Evolutionary conservation across 2,797 vertebrate species (phyloP).

Genomic region (Catamblyrhynchus diadema): DNA sequence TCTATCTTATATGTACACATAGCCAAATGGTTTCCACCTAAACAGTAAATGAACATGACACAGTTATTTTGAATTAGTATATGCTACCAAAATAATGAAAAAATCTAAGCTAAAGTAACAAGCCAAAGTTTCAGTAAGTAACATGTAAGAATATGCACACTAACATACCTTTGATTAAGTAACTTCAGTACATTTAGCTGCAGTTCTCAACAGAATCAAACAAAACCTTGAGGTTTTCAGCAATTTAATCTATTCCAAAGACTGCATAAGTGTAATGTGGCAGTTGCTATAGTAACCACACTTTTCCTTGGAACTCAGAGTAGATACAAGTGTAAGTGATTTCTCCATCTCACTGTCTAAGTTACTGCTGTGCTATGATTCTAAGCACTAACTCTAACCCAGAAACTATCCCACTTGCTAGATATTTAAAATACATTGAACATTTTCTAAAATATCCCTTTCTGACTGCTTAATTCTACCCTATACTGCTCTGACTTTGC

Average conservation of each 20-base stretch:
- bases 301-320: conserved; percentile 17
- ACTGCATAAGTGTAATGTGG: conserved; percentile 45
- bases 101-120: neutral
- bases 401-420: neutral
- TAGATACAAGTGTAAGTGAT: neutral
- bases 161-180: conserved; percentile 34
- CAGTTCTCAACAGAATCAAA: conserved; percentile 30
- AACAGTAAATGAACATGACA: conserved; percentile 31
- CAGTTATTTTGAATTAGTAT: neutral
- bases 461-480: neutral
- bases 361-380: neutral
- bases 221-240: conserved; percentile 34
- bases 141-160: neutral
- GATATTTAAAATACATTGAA: neutral
- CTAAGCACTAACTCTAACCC: neutral
- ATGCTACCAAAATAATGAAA: neutral
- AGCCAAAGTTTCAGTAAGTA: neutral
- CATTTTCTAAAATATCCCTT: neutral
- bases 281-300: conserved; percentile 61
- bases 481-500: neutral
- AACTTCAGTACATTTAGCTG: conserved; percentile 18
- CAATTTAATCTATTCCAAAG: conserved; percentile 47
- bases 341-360: conserved; percentile 15
- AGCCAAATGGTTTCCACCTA: neutral
- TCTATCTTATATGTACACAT: neutral